phyloP scores from a whole-genome alignment of 2,113 vertebrate genomes.

The Stigmatopora nigra region DNA sequence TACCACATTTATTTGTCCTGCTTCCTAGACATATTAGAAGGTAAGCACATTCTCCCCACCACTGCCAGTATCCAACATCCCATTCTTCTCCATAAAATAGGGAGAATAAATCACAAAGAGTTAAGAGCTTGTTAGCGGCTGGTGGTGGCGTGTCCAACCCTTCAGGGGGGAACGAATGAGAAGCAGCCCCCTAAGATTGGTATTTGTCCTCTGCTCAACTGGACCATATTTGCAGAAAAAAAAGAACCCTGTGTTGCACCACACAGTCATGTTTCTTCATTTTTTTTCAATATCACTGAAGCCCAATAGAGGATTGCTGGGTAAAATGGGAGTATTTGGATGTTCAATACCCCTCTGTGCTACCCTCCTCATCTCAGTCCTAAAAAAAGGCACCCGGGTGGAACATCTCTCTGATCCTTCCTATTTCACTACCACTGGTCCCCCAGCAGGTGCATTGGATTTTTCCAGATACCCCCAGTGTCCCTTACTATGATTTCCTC shows the following conservation, averaged over 20 bases:
- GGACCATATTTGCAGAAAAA: conserved; percentile 53
- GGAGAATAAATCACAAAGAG: conserved; percentile 60
- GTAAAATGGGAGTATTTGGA: conserved; percentile 29
- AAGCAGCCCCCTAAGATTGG: conserved; percentile 45
- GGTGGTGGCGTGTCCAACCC: conserved; percentile 53
- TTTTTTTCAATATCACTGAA: conserved; percentile 23
- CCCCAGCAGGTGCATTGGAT: conserved; percentile 42
- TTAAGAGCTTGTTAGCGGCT: conserved; percentile 62
- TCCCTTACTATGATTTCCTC: conserved; percentile 44
- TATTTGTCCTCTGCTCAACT: conserved; percentile 59
- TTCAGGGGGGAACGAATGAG: conserved; percentile 47
- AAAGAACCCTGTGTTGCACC: conserved; percentile 20
- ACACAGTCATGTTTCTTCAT: conserved; percentile 23
- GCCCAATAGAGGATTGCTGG: conserved; percentile 33
- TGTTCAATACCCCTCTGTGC: conserved; percentile 24
- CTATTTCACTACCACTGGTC: conserved; percentile 28
- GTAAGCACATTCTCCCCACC: conserved; percentile 30
- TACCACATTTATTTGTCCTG: conserved; percentile 23
- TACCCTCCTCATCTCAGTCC: conserved; percentile 31
- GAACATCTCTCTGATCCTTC: conserved; percentile 36
- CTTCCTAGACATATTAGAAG: conserved; percentile 15
- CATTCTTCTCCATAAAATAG: conserved; percentile 38
- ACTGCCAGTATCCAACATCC: conserved; percentile 48
- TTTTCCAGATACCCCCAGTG: conserved; percentile 38
- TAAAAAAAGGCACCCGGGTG: conserved; percentile 27